These are phyloP conservation scores for Tetropium fuscum DNA, from an alignment of 2,888 invertebrate species.

Conservation along the genomic window DNA sequence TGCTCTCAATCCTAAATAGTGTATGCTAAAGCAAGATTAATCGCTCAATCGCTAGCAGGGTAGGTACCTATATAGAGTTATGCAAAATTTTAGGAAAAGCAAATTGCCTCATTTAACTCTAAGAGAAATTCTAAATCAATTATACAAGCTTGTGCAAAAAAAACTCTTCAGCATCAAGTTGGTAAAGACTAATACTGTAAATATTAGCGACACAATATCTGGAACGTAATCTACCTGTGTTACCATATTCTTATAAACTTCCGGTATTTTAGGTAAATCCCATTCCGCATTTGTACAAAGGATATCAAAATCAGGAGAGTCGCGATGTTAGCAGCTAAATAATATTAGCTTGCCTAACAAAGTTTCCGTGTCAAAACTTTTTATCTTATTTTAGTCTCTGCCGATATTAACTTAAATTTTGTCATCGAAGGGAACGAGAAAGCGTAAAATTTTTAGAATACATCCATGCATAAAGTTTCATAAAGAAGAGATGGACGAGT, in stretches of 20 bases:
- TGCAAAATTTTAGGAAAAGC: too few species aligned
- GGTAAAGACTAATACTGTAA: too few species aligned
- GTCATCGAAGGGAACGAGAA: not conserved
- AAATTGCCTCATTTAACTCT: too few species aligned
- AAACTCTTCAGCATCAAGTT: too few species aligned
- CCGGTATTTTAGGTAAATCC: constrained; percentile 2
- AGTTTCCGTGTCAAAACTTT: constrained; percentile 1
- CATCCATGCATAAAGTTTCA: not conserved
- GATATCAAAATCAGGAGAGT: not conserved
- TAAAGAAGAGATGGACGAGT: constrained; percentile 1
- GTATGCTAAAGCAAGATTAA: too few species aligned
- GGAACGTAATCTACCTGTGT: too few species aligned
- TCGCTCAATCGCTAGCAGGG: too few species aligned
- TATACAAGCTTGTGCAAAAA: too few species aligned
- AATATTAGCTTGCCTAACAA: not conserved
- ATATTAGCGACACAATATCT: too few species aligned
- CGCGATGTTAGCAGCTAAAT: not conserved
- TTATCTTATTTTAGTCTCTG: constrained; percentile 1
- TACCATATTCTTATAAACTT: not conserved
- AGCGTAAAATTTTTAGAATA: not conserved
- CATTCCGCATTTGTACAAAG: not conserved
- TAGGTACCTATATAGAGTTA: too few species aligned
- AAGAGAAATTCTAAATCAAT: too few species aligned
- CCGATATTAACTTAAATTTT: constrained; percentile 5
- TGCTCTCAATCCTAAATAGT: too few species aligned